A percentile compares a stretch with the other conserved stretches of the same genome.
Evolutionary conservation across 2,113 vertebrate genomes (phyloP).

Genomic region (Rhynchomys soricoides): DNA sequence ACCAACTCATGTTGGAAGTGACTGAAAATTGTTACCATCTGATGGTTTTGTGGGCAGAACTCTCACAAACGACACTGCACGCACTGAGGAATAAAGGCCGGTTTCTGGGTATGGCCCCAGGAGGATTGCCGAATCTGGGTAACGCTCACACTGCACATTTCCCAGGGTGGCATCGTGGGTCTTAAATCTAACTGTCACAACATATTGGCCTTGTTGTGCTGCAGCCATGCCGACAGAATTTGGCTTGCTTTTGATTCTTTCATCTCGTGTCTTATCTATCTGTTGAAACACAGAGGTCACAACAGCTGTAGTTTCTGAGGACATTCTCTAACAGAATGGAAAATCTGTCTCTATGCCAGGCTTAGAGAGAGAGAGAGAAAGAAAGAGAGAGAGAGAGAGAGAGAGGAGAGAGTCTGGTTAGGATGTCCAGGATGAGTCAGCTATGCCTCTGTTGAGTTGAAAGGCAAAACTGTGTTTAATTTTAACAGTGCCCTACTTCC

Average conservation of each 20-base stretch:
- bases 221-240: background rate
- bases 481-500: conserved; percentile 63
- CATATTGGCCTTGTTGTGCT: background rate
- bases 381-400: background rate
- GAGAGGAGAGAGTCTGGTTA: conserved; percentile 44
- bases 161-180: conserved; percentile 29
- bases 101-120: conserved; percentile 80
- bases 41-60: conserved; percentile 87
- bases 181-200: conserved; percentile 43
- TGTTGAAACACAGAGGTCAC: background rate
- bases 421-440: conserved; percentile 71
- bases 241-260: background rate
- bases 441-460: conserved; percentile 69
- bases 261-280: background rate
- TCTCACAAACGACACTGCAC: conserved; percentile 84
- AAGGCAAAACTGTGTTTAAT: conserved; percentile 81
- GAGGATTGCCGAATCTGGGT: conserved; percentile 57
- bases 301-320: background rate
- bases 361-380: conserved; percentile 27
- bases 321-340: conserved; percentile 22
- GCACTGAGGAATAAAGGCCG: conserved; percentile 75
- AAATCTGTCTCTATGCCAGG: conserved; percentile 58
- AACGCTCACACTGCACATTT: conserved; percentile 37
- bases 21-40: conserved; percentile 91
- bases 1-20: conserved; percentile 88